Evolutionary conservation across 2,888 invertebrate species (phyloP), one percentile per base, ranked within the genome.

Genomic region (Ommatoiulus sabulosus): DNA sequence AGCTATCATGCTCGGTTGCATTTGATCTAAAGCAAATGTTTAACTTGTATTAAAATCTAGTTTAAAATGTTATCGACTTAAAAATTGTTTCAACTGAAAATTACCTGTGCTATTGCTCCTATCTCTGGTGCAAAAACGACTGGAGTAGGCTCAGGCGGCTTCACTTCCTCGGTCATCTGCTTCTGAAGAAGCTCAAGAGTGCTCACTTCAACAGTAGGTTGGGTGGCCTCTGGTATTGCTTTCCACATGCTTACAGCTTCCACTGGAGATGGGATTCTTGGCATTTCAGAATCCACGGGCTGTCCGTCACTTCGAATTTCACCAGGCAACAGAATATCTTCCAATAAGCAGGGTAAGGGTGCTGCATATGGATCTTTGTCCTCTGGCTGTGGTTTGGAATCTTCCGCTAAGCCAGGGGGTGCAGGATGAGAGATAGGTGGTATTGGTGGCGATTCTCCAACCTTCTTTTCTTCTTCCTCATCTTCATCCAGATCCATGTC

Each of bases 191-290:
- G 46, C 84, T 88, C 88, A 1, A 88, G 72, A 7, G 88, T 87
- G 86, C 88, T 88, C 20, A 88, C 57, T 20, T 63, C 88, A 10
- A 88, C 88, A 44, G 86, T 86, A 7, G 88, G 57, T 44, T 87
- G 46, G 44, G 88, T 88, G 8, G 88, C 88, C 72, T 88, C 88
- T 24, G 88, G 88, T 46, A 88, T 88, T 8, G 88, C 86, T 87
- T 88, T 88, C 88, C 88, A 88, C 88, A 52, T 88, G 86, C 87
- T 88, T 5, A 44, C 87, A 87, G 52, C 87, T 63, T 57, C 87
- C 17, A 87, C 57, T 10, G 87, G 52, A 44, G 86, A 46, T 10
- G 87, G 52, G 4, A 35, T 35, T 20, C 48, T 24, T 6, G 43
- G 87, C 24, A 57, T 35, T 35, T 2, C 52, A 20, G 87, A 57